phyloP scores from a whole-genome alignment of 1,140 invertebrate genomes.

The Ctenoplectra terminalis region DNA sequence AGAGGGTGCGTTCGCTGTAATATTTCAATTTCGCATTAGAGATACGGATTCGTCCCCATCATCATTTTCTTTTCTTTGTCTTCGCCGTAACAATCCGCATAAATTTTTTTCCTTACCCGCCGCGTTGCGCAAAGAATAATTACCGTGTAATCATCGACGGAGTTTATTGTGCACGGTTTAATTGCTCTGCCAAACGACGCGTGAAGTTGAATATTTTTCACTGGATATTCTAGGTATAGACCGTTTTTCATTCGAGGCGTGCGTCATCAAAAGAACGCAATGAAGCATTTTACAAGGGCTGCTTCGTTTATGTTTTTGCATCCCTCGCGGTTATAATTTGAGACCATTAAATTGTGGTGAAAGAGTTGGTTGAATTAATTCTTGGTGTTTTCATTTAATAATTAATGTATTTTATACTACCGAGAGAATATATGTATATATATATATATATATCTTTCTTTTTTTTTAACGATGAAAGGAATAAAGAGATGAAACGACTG shows the following conservation, averaged over 20 bases:
- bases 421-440: too few species aligned
- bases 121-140: conserved; percentile 28
- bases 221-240: not conserved
- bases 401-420: too few species aligned
- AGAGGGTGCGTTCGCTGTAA: not conserved
- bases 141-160: conserved; percentile 6
- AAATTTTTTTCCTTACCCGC: not conserved
- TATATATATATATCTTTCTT: too few species aligned
- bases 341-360: not conserved
- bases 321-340: not conserved
- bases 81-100: not conserved
- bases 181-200: conserved; percentile 34
- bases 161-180: conserved; percentile 30
- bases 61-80: conserved; percentile 21
- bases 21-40: conserved; percentile 42
- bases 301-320: not conserved
- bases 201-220: conserved; percentile 20
- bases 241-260: not conserved
- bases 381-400: not conserved
- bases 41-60: not conserved
- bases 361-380: not conserved
- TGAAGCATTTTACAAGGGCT: conserved; percentile 1
- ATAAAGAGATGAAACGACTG: too few species aligned
- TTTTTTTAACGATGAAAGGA: too few species aligned
- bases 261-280: conserved; percentile 9